Conservation (phyloP, 2,888 invertebrate genomes). For the Catocala nupta region DNA sequence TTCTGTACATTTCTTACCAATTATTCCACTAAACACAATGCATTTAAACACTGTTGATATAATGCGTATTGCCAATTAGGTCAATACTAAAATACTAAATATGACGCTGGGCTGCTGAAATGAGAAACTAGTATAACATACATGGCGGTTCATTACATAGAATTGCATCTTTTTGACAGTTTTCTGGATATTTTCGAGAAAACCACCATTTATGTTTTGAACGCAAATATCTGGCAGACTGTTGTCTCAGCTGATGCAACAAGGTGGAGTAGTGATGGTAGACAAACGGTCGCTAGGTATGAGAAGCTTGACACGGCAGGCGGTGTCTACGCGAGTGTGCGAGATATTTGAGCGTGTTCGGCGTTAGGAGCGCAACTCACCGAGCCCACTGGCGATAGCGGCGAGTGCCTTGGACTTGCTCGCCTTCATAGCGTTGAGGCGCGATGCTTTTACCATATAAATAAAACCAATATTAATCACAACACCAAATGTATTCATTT, state of each 20-base stretch:
- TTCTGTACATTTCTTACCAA: slow-evolving; percentile 75
- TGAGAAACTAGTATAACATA: slow-evolving; percentile 63
- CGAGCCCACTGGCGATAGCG: slow-evolving; percentile 95
- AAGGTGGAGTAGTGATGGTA: not conserved
- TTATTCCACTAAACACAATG: slow-evolving; percentile 67
- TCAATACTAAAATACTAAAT: slow-evolving; percentile 62
- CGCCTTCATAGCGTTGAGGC: slow-evolving; percentile 90
- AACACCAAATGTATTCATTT: slow-evolving; percentile 80
- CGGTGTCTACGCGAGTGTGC: slow-evolving; percentile 31
- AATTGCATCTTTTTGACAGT: slow-evolving; percentile 26
- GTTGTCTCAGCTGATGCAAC: slow-evolving; percentile 28
- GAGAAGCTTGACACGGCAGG: not conserved
- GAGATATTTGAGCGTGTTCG: slow-evolving; percentile 47
- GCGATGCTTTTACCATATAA: slow-evolving; percentile 89
- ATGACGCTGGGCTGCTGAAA: slow-evolving; percentile 73
- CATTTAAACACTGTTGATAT: slow-evolving; percentile 61
- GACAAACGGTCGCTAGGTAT: not conserved
- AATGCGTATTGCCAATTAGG: slow-evolving; percentile 64
- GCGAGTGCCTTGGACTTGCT: slow-evolving; percentile 96
- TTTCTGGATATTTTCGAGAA: slow-evolving; percentile 27
- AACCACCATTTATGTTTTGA: slow-evolving; percentile 72
- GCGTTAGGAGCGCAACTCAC: slow-evolving; percentile 89
- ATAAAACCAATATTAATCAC: slow-evolving; percentile 88
- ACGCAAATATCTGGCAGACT: slow-evolving; percentile 72
- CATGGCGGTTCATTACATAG: slow-evolving; percentile 63